A percentile compares a stretch with the other conserved stretches of the same genome.
Conservation (phyloP, 2,797 vertebrate species). For the Eulemur coronatus region DNA sequence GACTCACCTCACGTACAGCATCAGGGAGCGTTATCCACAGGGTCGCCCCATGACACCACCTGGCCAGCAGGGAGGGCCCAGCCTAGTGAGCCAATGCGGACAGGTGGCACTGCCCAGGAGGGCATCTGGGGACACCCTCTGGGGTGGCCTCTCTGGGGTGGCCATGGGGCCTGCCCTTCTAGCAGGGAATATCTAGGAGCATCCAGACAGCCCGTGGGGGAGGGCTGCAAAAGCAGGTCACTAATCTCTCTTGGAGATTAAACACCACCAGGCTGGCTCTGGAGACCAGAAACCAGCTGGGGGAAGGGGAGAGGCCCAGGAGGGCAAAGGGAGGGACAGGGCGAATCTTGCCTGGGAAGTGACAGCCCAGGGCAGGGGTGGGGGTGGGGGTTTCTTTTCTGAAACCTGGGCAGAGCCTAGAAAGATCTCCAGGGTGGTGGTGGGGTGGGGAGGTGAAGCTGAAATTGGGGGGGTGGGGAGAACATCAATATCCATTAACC, state of each 20-base stretch:
- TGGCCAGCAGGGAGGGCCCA: background rate
- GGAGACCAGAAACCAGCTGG: slow-evolving; percentile 12
- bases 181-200: background rate
- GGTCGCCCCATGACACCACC: background rate
- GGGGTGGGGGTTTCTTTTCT: background rate
- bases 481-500: slow-evolving; percentile 53
- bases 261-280: background rate
- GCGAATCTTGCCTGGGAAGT: background rate
- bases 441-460: background rate
- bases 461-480: background rate
- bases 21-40: background rate
- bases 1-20: background rate
- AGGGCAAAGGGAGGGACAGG: background rate
- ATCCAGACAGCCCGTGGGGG: background rate
- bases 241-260: slow-evolving; percentile 81
- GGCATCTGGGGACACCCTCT: background rate
- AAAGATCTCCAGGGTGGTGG: background rate
- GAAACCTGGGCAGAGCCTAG: background rate
- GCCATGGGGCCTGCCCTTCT: background rate
- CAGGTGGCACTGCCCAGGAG: background rate
- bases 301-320: background rate
- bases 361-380: background rate
- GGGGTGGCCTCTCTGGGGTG: background rate
- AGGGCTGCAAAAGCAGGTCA: slow-evolving; percentile 46
- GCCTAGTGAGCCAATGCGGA: background rate